phyloP scores from a whole-genome alignment of 2,113 vertebrate genomes.

The Sturnira hondurensis region DNA sequence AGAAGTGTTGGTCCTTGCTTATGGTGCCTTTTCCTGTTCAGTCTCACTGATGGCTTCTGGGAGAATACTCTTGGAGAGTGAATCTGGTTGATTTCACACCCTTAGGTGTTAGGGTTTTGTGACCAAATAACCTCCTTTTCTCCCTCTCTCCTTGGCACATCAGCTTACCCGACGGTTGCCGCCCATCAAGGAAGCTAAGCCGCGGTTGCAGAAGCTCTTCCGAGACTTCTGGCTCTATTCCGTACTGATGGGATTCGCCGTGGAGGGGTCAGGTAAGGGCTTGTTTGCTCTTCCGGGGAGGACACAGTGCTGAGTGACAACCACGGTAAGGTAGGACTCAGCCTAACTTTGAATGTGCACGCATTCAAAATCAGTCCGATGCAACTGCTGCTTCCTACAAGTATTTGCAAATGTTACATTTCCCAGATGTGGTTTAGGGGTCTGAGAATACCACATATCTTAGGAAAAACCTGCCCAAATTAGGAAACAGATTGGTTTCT shows the following conservation, averaged over 20 bases:
- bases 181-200: slow-evolving; percentile 96
- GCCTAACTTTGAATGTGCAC: neutral
- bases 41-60: neutral
- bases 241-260: slow-evolving; percentile 97
- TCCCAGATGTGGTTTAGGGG: neutral
- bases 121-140: neutral
- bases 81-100: neutral
- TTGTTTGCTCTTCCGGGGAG: neutral
- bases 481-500: neutral
- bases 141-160: neutral
- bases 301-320: neutral
- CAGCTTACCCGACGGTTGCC: slow-evolving; percentile 93
- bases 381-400: neutral
- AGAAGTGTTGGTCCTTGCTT: neutral
- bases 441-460: neutral
- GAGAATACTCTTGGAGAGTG: neutral
- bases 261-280: slow-evolving; percentile 92
- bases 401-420: neutral
- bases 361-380: neutral
- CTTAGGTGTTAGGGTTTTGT: neutral
- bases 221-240: slow-evolving; percentile 98
- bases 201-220: slow-evolving; percentile 96
- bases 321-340: neutral
- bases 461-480: neutral
- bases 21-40: neutral